Evolutionary conservation across 2,888 invertebrate genomes (phyloP).

Genomic region (Andrena fulva): DNA sequence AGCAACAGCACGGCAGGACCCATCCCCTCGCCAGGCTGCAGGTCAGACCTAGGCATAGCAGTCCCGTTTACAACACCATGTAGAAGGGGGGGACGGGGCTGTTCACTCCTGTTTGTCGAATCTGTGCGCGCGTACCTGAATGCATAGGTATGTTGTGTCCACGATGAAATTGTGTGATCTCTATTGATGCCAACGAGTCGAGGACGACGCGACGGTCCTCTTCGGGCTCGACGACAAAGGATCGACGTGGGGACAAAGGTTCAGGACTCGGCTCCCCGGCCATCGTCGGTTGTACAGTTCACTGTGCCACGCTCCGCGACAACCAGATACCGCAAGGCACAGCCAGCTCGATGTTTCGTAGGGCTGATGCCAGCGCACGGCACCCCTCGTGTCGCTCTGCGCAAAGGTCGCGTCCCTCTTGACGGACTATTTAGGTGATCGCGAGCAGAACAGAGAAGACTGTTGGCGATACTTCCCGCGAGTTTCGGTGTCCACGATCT

Average conservation of each 20-base stretch:
- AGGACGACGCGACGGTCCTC: conserved; percentile 45
- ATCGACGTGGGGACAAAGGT: conserved; percentile 55
- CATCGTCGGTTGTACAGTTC: conserved; percentile 46
- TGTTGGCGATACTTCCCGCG: conserved; percentile 2
- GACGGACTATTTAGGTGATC: not conserved
- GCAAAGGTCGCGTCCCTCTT: conserved; percentile 12
- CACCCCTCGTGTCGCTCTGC: conserved; percentile 17
- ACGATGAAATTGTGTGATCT: conserved; percentile 74
- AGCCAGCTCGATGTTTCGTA: conserved; percentile 20
- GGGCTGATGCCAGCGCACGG: conserved; percentile 12
- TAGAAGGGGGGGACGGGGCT: conserved; percentile 84
- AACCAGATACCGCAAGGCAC: conserved; percentile 34
- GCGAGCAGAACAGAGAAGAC: conserved; percentile 11
- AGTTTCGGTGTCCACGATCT: not conserved
- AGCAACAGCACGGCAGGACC: conserved; percentile 95
- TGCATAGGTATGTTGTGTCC: conserved; percentile 60
- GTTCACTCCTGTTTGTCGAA: conserved; percentile 38
- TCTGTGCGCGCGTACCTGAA: conserved; percentile 59
- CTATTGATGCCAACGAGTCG: conserved; percentile 73
- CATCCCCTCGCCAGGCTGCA: conserved; percentile 96
- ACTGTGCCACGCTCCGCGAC: conserved; percentile 27
- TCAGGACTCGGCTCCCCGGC: conserved; percentile 52
- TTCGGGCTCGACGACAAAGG: conserved; percentile 48
- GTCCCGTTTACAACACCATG: conserved; percentile 96
- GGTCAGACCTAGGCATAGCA: conserved; percentile 91